A percentile compares a stretch with the other conserved stretches of the same genome.
Evolutionary conservation across 2,113 vertebrate species (phyloP).

Genomic region (Bambusicola thoracicus): DNA sequence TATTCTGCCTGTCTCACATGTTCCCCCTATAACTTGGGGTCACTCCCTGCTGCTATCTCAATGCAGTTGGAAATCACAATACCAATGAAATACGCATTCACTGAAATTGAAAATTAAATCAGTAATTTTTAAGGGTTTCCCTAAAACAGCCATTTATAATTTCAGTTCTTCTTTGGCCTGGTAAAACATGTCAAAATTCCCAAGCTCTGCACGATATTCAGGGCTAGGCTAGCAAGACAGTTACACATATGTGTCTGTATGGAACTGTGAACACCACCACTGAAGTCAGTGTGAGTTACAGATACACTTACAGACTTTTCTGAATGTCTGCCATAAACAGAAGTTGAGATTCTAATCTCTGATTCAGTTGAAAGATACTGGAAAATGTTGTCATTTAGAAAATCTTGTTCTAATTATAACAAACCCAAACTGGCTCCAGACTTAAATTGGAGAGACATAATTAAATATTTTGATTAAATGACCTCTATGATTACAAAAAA

Average conservation of each 20-base stretch:
- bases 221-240: not conserved
- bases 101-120: not conserved
- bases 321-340: not conserved
- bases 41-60: not conserved
- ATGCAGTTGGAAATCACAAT: not conserved
- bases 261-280: not conserved
- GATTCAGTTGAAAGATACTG: not conserved
- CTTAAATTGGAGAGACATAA: not conserved
- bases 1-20: not conserved
- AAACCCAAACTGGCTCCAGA: not conserved
- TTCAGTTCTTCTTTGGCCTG: not conserved
- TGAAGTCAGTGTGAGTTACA: not conserved
- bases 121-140: not conserved
- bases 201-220: not conserved
- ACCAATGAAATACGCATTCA: not conserved
- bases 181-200: not conserved
- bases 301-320: not conserved
- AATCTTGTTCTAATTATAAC: slow-evolving; percentile 39
- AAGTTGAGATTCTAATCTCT: not conserved
- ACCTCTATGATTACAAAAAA: not conserved
- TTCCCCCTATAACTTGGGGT: not conserved
- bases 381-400: slow-evolving; percentile 1
- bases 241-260: not conserved
- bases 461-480: slow-evolving; percentile 25
- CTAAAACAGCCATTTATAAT: not conserved